Percentiles rank a stretch among this genome's conserved stretches.
Evolutionary conservation across 2,888 invertebrate species (phyloP).

Genomic region (Melolontha melolontha): DNA sequence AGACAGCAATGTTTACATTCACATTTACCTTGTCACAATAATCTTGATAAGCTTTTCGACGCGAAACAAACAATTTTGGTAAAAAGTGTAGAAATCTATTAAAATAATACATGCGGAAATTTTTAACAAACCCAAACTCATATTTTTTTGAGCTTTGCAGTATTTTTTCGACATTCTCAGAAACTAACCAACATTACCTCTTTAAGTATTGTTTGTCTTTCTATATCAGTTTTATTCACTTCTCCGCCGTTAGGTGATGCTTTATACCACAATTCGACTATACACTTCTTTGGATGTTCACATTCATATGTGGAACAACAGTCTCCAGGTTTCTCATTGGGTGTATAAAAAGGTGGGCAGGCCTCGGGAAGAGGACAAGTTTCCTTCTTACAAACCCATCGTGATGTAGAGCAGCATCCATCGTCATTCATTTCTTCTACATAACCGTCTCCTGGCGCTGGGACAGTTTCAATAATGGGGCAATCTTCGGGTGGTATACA

Average conservation of each 20-base stretch:
- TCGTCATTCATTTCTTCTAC: slow-evolving; percentile 68
- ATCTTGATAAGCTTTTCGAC: too few relatives aligned
- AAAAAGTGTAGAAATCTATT: too few relatives aligned
- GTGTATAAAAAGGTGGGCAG: slow-evolving; percentile 72
- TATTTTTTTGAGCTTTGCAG: too few relatives aligned
- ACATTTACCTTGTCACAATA: too few relatives aligned
- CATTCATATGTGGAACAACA: slow-evolving; percentile 80
- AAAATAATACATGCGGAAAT: too few relatives aligned
- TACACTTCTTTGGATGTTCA: slow-evolving; percentile 75
- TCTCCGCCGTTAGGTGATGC: slow-evolving; percentile 71
- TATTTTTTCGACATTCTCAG: too few relatives aligned
- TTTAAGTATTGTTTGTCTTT: slow-evolving; percentile 69
- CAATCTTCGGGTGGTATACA: slow-evolving; percentile 81
- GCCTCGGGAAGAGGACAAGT: slow-evolving; percentile 72
- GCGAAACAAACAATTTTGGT: too few relatives aligned
- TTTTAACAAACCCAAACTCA: too few relatives aligned
- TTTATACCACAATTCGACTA: slow-evolving; percentile 71
- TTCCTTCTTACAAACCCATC: slow-evolving; percentile 72
- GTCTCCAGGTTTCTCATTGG: slow-evolving; percentile 59
- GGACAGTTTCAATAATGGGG: slow-evolving; percentile 65
- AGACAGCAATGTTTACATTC: too few relatives aligned
- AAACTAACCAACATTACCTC: slow-evolving; percentile 60
- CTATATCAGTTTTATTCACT: slow-evolving; percentile 59
- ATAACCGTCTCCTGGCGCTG: slow-evolving; percentile 73
- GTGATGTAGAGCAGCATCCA: slow-evolving; percentile 81